Base-by-base conservation (phyloP, 2,888 invertebrate genomes). In the Drosophila suboccidentalis region DNA sequence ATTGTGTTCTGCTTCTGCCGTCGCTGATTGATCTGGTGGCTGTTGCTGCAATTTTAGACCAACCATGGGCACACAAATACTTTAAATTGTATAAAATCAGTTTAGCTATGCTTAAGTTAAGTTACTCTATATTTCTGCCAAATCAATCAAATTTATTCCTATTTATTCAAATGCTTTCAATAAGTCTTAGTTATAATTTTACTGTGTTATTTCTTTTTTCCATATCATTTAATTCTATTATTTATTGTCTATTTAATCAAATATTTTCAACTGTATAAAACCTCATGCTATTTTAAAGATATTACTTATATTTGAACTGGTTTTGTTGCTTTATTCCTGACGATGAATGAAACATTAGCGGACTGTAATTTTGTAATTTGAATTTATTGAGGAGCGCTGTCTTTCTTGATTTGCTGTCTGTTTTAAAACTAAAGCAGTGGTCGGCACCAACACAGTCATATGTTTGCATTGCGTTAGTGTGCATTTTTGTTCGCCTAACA, bases 121-220 rank as follows among this genome's bases (percentile, higher is more conserved):
- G 8, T 36, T 41, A 51, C 13, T 29, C 8, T 38, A 15, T 39
- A 29, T 26, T 39, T 26, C 58, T 43, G 53, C 32, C 39, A 46
- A 44, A 44, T 22, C 17, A 44, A 13, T 17, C 13, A 13, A 26
- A 43, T 32, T 36, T 55, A 62, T 55, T 62, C 61, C 55, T 38
- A 36, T 62, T 26, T 46, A 44, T 54, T 15, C 22, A 39, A 41
- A 19, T 22, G 11, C 34, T 26, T 36, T 44, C 26, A 15, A 29
- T 5, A 22, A 50, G 10, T 34, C 17, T 13, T 13, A 47, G 9
- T 4, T 47, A 43, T 43, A 4, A 5, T 29, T 29, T 8, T 8
- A 19, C 13, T 54, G 26, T 15, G 4, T 15, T 54, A 41, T 17
- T 29, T 54, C 0, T 38, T 3, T 51, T 38, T 36, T n/a, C 36